Evolutionary conservation across 1,140 invertebrate species (phyloP), one percentile per base, ranked within the genome.

Genomic region (Hermetia illucens): DNA sequence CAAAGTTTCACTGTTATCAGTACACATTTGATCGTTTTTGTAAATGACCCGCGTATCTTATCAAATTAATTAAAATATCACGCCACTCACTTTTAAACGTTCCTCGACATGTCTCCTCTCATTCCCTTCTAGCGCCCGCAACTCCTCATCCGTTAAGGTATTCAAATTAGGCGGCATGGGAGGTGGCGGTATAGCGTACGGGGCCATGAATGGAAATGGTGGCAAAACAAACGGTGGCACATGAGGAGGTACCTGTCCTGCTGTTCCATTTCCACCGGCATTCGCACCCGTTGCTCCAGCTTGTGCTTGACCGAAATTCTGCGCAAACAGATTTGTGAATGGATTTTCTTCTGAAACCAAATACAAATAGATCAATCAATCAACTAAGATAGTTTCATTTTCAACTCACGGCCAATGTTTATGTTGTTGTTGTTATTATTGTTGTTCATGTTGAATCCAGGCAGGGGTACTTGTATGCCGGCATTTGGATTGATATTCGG

Each of bases 51-150:
- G 18, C 17, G 21, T 18, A 38, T 25, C 5, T 13, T 10, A 25
- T 21, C n/a, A 25, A 27, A 8, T 36, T 19, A 33, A 21, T 3
- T 10, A 9, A 0, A 12, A 21, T 34, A 37, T 10, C 6, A 15
- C 13, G 15, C 42, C 15, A 32, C 21, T 42, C 43, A 72, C 70
- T 58, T 76, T 75, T 36, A 98, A 77, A 40, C 95, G 70, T 5
- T 90, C 88, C 57, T 96, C 90, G 19, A 97, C 71, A 46, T 89
- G 79, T 49, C 78, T 70, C 46, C 92, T 68, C 47, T 90, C 76
- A 40, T 74, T 75, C 19, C 90, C 89, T 62, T 98, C 95, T 79
- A 98, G 79, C 17, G 70, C 66, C 42, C 70, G 65, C 20, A 98
- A 64, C 54, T 98, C 91, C 40, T 91, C 88, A 22, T 79, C 72